These are phyloP conservation scores for Poecilus cupreus DNA, from an alignment of 2,888 invertebrate genomes.

Conservation along the genomic window DNA sequence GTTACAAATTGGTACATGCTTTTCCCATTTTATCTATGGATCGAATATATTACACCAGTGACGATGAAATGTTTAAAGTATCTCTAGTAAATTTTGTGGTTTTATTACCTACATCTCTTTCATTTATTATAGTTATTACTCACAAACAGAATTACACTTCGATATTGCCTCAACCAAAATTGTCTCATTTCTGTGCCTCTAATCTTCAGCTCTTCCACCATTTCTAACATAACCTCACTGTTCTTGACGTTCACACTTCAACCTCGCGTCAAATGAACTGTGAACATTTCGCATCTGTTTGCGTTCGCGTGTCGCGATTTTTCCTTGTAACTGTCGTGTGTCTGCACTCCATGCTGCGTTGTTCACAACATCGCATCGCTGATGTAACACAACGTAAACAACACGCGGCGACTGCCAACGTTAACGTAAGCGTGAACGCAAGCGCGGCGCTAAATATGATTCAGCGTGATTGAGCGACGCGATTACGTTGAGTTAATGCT, in stretches of 20 bases:
- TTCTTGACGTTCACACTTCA: not conserved
- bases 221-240: not conserved
- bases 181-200: no score
- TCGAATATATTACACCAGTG: slow-evolving; percentile 29
- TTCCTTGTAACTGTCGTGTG: not conserved
- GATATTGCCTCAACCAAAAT: no score
- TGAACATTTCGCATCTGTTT: slow-evolving; percentile 23
- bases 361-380: not conserved
- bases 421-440: not conserved
- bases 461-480: slow-evolving; percentile 31
- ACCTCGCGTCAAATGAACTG: not conserved
- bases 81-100: no score
- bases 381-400: slow-evolving; percentile 18
- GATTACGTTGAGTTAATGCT: slow-evolving; percentile 35
- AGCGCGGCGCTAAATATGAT: slow-evolving; percentile 42
- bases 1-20: slow-evolving; percentile 49
- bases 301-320: slow-evolving; percentile 23
- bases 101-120: no score
- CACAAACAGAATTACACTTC: no score
- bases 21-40: slow-evolving; percentile 45
- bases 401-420: not conserved
- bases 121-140: no score
- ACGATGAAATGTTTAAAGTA: not conserved
- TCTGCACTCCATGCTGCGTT: not conserved
- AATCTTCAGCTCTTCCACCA: not conserved